Evolutionary conservation across 1,140 invertebrate species (phyloP).

Genomic region (Penaeus vannamei): DNA sequence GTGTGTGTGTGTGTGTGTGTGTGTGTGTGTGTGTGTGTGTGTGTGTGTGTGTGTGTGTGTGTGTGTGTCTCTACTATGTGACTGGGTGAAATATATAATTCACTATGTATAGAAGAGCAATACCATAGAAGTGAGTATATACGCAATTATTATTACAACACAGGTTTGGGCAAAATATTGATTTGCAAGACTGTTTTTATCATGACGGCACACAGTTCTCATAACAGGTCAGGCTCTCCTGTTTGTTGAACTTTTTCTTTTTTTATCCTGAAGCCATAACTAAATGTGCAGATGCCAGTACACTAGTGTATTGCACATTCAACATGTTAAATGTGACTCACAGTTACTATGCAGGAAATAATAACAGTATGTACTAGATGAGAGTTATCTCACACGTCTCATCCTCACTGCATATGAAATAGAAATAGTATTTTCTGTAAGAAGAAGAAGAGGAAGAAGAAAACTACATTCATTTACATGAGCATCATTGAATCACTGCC

Average conservation of each 20-base stretch:
- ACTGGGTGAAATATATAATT: too few species aligned
- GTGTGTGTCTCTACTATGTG: too few species aligned
- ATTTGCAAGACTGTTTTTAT: background rate
- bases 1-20: too few species aligned
- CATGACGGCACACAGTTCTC: constrained; percentile 17
- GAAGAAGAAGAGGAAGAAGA: too few species aligned
- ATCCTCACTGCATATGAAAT: constrained; percentile 25
- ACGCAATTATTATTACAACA: too few species aligned
- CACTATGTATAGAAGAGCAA: too few species aligned
- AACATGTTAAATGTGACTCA: constrained; percentile 39
- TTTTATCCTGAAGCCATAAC: constrained; percentile 29
- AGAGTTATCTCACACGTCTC: background rate
- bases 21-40: too few species aligned
- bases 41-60: too few species aligned
- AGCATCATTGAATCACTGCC: too few species aligned
- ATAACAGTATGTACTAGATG: constrained; percentile 8
- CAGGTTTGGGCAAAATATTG: too few species aligned
- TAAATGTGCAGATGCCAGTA: constrained; percentile 42
- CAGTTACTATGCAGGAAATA: background rate
- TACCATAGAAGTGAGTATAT: too few species aligned
- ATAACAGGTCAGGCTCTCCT: constrained; percentile 31
- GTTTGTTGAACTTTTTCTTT: constrained; percentile 7
- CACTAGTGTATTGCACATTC: constrained; percentile 19
- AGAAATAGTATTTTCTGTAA: background rate
- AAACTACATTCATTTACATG: too few species aligned